Evolutionary conservation across 2,888 invertebrate genomes (phyloP), one percentile per base, ranked within the genome.

Genomic region (Tipula confusa): DNA sequence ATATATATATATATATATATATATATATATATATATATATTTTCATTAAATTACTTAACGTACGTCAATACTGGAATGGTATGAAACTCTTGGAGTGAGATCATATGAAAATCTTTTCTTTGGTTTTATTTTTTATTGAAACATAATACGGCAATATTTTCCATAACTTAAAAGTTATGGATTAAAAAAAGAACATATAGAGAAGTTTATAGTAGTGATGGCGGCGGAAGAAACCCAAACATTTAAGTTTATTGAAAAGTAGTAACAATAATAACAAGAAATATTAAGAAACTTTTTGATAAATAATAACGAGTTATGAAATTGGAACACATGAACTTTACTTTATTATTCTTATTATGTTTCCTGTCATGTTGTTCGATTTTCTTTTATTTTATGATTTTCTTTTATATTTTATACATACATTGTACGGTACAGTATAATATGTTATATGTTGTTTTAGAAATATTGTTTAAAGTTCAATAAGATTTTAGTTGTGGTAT

Each of bases 221-320:
- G 15, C 13, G 43, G 5, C 24, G 24, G 64, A 64, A 64, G 64
- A 64, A 64, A 64, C 18, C 64, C 24, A 64, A 64, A 64, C 64
- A 64, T 64, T 7, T 64, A 18, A 64, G 64, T 64, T 64, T 24
- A 64, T 64, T 24, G 64, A 64, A 64, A 38, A 64, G 33, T 33
- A 64, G 24, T 24, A 64, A 64, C 24, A 64, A 64, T 18, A 64
- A 64, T 5, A 43, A 43, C 43, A 15, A 43, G 43, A 43, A 43
- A 43, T 64, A 64, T 64, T 64, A 64, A 64, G 64, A 64, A 64
- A 64, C 24, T 64, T 64, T 64, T 64, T 64, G 64, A 64, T 64
- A 64, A 64, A 64, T 64, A 64, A 64, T 64, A 64, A 64, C 64
- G 64, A 64, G 64, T 64, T 64, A 64, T 64, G 64, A 64, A 64